Conservation (phyloP, 1,140 invertebrate species). For the Paracyclopina nana region DNA sequence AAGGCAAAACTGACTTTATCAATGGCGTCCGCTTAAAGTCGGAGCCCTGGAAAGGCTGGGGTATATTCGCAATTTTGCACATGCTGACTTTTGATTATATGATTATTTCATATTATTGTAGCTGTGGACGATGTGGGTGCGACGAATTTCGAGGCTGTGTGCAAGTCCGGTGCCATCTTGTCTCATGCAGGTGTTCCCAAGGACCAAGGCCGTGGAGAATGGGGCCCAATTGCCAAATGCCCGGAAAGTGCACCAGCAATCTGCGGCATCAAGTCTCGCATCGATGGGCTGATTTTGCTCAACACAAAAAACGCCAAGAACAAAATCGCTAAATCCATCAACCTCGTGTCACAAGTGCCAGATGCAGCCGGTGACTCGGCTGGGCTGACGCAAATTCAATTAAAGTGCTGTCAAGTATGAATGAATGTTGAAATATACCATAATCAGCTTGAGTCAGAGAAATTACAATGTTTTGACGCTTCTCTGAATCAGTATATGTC, state of each 20-base stretch:
- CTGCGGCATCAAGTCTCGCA: background rate
- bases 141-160: background rate
- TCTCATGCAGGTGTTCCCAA: background rate
- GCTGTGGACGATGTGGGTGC: background rate
- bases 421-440: no score
- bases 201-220: background rate
- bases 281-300: background rate
- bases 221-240: background rate
- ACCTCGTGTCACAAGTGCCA: no score
- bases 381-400: background rate
- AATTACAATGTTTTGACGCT: no score
- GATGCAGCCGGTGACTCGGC: background rate
- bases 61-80: background rate
- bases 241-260: background rate
- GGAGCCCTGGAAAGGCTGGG: background rate
- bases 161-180: background rate
- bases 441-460: no score
- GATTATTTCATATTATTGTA: no score
- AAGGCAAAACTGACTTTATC: background rate
- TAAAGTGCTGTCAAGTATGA: slow-evolving; percentile 3
- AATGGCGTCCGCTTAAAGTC: background rate
- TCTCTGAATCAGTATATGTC: no score
- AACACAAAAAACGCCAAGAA: no score
- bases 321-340: no score
- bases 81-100: background rate